Base-by-base conservation (phyloP, 1,140 invertebrate genomes). In the Drosophila sucinea region DNA sequence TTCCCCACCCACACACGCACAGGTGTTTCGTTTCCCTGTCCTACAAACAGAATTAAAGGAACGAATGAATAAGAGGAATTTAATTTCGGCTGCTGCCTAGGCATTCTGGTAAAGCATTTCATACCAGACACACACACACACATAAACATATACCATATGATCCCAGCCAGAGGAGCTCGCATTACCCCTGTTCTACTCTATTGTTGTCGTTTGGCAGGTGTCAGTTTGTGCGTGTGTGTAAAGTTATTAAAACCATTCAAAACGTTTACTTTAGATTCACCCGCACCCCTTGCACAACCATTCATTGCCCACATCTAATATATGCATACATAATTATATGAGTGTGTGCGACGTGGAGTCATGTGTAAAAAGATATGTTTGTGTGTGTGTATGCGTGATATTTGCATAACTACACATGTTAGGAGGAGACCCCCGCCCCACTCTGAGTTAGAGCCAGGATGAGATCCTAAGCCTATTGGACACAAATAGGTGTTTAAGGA, bases 201-300 rank as follows among this genome's bases (percentile, higher is more conserved):
- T 51, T 63, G 54, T 68, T 61, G 40, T 60, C 58, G 72, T 51
- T 68, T 27, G 44, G 23, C 44, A 51, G 64, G 35, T 40, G 30
- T 38, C 29, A 38, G 25, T 47, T 33, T 51, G 8, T 51, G 44
- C 27, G 66, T 77, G 82, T 79, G 79, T 82, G 82, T 73, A 76
- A 87, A 86, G 83, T 86, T 86, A 86, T 86, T 86, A 86, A 86
- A 87, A 82, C 79, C 83, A 86, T 86, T 82, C 71, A 86, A 86
- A 87, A 65, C 69, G 69, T 80, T 80, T 81, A 61, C 73, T 76
- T 63, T 61, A 67, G 57, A 79, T 66, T 51, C 68, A 32, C 7
- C 6, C 29, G 0, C 17, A 40, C 4, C 54, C 30, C n/a, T 29
- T 30, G 1, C 23, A 17, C 27, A 3, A 5, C 27, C 30, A 25